These are phyloP conservation scores for Solenopsis invicta DNA, from an alignment of 1,140 invertebrate genomes.

Conservation along the genomic window DNA sequence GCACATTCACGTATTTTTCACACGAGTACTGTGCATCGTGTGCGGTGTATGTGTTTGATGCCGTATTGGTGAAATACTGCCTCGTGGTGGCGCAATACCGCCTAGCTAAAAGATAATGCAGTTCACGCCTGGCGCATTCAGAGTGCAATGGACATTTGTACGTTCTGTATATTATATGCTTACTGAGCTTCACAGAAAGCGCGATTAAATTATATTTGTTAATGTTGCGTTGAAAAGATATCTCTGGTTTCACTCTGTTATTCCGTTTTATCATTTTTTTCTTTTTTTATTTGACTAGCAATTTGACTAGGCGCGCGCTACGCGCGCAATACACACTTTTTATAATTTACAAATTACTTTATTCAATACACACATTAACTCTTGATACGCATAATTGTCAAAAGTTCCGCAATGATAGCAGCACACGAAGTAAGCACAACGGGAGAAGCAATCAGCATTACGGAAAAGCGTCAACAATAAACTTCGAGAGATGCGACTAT, in stretches of 20 bases:
- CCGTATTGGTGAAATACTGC: constrained; percentile 68
- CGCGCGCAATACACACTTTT: no score
- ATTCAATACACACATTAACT: no score
- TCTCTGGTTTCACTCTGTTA: neutral
- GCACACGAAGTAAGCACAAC: no score
- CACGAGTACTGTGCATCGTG: constrained; percentile 65
- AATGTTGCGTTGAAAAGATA: neutral
- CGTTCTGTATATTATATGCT: constrained; percentile 61
- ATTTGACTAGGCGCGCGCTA: no score
- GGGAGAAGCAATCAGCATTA: no score
- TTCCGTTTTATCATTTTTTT: neutral
- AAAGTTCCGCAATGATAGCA: no score
- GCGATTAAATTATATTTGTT: neutral
- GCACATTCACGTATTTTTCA: constrained; percentile 80
- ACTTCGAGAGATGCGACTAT: no score
- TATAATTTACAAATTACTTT: no score
- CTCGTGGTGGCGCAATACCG: constrained; percentile 51
- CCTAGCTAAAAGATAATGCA: constrained; percentile 60
- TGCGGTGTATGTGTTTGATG: constrained; percentile 39
- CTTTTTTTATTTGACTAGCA: no score
- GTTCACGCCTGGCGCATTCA: constrained; percentile 41
- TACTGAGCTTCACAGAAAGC: neutral
- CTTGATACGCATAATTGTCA: no score
- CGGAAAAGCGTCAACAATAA: no score
- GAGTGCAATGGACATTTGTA: constrained; percentile 83